Conservation (phyloP, 2,113 vertebrate species). For the Ibidorhyncha struthersii region DNA sequence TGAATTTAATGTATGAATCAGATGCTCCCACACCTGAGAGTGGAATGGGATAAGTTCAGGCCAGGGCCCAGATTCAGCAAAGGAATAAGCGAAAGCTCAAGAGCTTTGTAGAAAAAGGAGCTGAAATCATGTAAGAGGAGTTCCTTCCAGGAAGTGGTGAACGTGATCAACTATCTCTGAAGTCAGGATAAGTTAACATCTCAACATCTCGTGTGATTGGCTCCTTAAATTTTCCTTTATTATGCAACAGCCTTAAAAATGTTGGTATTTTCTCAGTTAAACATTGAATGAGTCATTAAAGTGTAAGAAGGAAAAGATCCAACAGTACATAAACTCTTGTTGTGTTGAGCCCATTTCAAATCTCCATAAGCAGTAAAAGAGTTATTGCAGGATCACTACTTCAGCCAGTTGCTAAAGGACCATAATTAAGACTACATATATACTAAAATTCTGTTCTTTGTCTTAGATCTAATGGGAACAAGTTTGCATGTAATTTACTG, state of each 20-base stretch:
- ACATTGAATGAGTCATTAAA: neutral
- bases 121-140: neutral
- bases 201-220: accelerated
- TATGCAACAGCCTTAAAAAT: neutral
- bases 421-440: neutral
- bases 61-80: neutral
- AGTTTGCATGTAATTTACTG: neutral
- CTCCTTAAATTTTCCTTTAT: neutral
- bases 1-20: neutral
- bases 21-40: neutral
- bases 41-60: neutral
- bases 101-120: neutral
- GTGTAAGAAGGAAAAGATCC: neutral
- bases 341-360: neutral
- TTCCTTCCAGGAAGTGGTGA: neutral
- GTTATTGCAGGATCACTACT: neutral
- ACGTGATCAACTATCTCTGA: neutral
- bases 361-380: neutral
- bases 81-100: neutral
- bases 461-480: neutral
- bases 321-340: neutral
- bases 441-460: neutral
- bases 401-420: neutral
- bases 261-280: neutral
- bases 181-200: neutral